Conservation (phyloP, 1,140 invertebrate species). For the Ectropis grisescens region DNA sequence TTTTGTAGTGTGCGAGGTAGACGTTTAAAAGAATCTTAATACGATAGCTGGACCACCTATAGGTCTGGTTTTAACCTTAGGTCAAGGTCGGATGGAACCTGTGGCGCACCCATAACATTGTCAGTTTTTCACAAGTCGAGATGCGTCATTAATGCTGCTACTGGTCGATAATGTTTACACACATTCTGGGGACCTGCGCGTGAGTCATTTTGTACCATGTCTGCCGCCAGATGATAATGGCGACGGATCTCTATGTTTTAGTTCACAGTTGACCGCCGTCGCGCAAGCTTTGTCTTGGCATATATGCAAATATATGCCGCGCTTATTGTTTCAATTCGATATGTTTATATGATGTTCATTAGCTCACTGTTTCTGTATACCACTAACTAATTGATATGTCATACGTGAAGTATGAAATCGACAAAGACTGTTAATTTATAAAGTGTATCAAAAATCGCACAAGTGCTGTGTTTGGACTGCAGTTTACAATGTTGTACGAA, state of each 20-base stretch:
- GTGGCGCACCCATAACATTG: constrained; percentile 34
- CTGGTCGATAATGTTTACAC: constrained; percentile 45
- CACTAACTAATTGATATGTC: no score
- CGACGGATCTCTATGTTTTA: constrained; percentile 24
- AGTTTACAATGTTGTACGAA: constrained; percentile 47
- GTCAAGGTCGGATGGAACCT: no score
- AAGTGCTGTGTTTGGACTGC: constrained; percentile 43
- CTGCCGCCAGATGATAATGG: constrained; percentile 37
- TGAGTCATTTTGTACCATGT: constrained; percentile 41
- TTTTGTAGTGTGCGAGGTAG: no score
- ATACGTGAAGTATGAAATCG: constrained; percentile 30
- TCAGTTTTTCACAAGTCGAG: constrained; percentile 22
- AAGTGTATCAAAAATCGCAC: constrained; percentile 19
- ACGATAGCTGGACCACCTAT: no score
- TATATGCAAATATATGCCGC: constrained; percentile 3
- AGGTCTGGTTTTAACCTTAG: no score
- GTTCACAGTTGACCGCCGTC: constrained; percentile 24
- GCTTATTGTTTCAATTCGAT: constrained; percentile 29
- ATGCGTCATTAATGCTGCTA: constrained; percentile 45
- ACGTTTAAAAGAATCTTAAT: no score
- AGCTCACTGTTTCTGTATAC: no score
- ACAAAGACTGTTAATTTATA: constrained; percentile 19
- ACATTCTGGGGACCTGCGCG: constrained; percentile 37
- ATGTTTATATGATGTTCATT: no score
- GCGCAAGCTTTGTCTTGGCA: constrained; percentile 19